Evolutionary conservation across 2,797 vertebrate genomes (phyloP).

Genomic region (Tenualosa thibaudeaui): DNA sequence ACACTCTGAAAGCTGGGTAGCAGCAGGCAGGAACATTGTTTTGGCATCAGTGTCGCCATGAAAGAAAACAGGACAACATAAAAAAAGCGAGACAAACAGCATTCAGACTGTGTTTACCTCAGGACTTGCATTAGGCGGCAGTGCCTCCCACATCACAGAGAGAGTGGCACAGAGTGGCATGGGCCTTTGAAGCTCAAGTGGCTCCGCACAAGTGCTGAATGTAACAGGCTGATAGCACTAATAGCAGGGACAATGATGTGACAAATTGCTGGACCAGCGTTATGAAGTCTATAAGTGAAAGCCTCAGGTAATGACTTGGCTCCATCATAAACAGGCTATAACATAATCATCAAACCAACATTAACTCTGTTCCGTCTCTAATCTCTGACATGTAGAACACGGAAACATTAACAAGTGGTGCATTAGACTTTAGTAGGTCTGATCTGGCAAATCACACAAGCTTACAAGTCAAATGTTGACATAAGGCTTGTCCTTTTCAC

Average conservation of each 20-base stretch:
- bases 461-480: conserved; percentile 19
- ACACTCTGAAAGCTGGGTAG: background rate
- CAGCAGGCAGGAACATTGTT: background rate
- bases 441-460: background rate
- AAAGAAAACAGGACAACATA: conserved; percentile 3
- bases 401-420: background rate
- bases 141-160: background rate
- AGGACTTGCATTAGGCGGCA: background rate
- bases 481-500: conserved; percentile 22
- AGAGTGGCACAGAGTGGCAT: background rate
- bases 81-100: background rate
- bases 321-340: conserved; percentile 12
- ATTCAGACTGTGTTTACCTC: conserved; percentile 13
- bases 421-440: background rate
- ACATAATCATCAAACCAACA: conserved; percentile 3
- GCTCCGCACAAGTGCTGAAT: background rate
- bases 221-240: conserved; percentile 21
- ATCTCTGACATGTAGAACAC: background rate
- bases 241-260: conserved; percentile 14
- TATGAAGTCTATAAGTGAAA: conserved; percentile 13
- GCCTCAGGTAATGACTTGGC: conserved; percentile 25
- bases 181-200: conserved; percentile 14
- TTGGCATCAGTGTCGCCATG: background rate
- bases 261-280: conserved; percentile 1
- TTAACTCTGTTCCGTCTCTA: background rate